These are phyloP conservation scores for Pica pica DNA, from an alignment of 2,113 vertebrate genomes.

Conservation along the genomic window DNA sequence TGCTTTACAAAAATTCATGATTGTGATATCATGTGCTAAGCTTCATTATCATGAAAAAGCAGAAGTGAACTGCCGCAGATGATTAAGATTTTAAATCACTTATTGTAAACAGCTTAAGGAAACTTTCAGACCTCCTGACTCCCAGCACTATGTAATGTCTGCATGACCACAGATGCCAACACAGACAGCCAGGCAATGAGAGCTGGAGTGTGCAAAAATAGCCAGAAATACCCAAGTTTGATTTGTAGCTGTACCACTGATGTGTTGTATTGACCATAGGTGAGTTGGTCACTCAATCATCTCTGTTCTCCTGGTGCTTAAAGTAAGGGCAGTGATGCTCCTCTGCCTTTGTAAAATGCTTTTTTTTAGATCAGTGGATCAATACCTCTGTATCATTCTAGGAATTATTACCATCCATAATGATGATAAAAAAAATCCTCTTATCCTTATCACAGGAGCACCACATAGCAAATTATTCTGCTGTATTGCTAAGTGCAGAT, in stretches of 20 bases:
- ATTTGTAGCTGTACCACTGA: not conserved
- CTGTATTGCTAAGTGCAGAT: conserved; percentile 30
- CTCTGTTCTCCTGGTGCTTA: not conserved
- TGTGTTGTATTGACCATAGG: not conserved
- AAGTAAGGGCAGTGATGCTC: not conserved
- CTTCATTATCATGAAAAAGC: conserved; percentile 64
- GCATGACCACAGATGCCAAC: not conserved
- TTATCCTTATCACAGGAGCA: conserved; percentile 32
- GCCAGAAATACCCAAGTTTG: not conserved
- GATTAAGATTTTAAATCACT: conserved; percentile 63
- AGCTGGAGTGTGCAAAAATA: not conserved
- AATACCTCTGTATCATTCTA: conserved; percentile 13
- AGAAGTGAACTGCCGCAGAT: conserved; percentile 48
- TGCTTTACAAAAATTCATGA: conserved; percentile 54
- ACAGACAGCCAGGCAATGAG: not conserved
- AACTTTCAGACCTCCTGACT: conserved; percentile 44
- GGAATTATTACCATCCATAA: conserved; percentile 32
- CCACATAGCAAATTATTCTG: conserved; percentile 34
- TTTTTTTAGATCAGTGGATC: conserved; percentile 25
- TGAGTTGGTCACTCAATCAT: not conserved
- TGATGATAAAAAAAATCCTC: conserved; percentile 32
- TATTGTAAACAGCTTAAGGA: conserved; percentile 45
- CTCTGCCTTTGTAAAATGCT: not conserved
- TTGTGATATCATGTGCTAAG: conserved; percentile 57
- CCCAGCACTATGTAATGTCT: not conserved